These are phyloP conservation scores for Neoarius graeffei DNA, from an alignment of 2,113 vertebrate genomes.

Conservation along the genomic window DNA sequence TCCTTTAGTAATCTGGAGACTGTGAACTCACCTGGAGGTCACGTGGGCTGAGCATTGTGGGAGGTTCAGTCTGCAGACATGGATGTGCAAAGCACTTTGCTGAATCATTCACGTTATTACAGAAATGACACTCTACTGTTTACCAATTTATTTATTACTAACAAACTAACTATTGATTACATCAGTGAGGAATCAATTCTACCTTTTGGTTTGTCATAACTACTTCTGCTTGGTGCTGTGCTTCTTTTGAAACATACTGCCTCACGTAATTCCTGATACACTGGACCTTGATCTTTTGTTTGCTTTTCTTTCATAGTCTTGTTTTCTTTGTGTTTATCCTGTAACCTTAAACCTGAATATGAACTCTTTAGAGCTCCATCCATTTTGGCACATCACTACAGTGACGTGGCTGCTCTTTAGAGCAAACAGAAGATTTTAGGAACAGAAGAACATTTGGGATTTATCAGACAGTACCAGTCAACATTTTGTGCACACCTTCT, in stretches of 20 bases:
- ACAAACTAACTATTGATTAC: background rate
- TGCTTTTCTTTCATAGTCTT: background rate
- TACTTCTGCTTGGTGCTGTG: background rate
- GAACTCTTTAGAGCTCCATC: background rate
- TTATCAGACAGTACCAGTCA: no score
- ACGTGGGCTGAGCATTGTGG: background rate
- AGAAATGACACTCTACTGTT: background rate
- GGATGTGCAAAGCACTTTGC: background rate
- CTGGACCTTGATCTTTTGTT: constrained; percentile 30
- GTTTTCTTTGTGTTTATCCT: background rate
- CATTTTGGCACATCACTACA: no score
- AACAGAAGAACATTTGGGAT: no score
- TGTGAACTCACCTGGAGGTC: background rate
- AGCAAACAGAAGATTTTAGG: no score
- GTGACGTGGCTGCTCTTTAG: no score
- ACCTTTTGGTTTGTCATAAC: background rate
- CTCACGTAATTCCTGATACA: constrained; percentile 1
- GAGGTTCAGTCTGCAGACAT: background rate
- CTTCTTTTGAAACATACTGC: background rate
- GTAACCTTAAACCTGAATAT: background rate
- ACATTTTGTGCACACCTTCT: no score
- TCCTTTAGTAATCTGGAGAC: background rate
- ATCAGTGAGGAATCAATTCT: background rate
- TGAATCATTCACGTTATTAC: background rate
- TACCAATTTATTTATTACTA: background rate